Conservation (phyloP, 2,797 vertebrate species). For the Hypotaenidia philippensis region DNA sequence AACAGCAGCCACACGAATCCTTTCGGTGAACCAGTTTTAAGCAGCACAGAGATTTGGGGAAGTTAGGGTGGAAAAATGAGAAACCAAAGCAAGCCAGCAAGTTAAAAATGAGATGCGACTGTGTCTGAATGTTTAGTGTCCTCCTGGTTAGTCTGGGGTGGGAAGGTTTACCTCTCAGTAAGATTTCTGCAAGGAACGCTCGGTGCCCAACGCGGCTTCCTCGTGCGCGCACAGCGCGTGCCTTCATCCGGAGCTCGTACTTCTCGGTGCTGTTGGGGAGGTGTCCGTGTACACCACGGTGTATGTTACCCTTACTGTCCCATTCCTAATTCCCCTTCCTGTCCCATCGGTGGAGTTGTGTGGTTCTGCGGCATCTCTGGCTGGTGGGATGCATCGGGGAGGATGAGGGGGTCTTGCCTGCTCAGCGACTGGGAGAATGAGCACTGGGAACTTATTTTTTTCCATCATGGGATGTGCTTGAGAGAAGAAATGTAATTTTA, state of each 20-base stretch:
- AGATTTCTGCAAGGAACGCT: background rate
- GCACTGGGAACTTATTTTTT: fast-evolving
- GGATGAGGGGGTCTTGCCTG: fast-evolving
- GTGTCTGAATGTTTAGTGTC: background rate
- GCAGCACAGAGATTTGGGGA: background rate
- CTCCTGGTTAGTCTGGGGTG: background rate
- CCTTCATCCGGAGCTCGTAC: background rate
- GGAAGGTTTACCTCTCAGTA: background rate
- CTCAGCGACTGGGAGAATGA: fast-evolving
- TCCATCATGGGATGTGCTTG: fast-evolving
- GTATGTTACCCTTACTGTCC: fast-evolving
- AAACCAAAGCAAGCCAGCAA: fast-evolving
- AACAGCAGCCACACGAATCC: background rate
- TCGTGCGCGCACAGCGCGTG: background rate
- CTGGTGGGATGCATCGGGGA: background rate
- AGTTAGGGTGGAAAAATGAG: background rate
- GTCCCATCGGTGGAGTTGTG: background rate
- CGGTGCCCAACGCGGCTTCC: fast-evolving
- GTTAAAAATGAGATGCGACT: background rate
- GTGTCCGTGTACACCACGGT: fast-evolving
- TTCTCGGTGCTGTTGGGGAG: background rate
- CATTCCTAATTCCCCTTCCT: fast-evolving
- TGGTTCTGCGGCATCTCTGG: background rate
- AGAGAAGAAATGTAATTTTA: background rate
- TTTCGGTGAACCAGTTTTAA: background rate